These are phyloP conservation scores for Zeuzera pyrina DNA, from an alignment of 2,888 invertebrate species.

Conservation along the genomic window DNA sequence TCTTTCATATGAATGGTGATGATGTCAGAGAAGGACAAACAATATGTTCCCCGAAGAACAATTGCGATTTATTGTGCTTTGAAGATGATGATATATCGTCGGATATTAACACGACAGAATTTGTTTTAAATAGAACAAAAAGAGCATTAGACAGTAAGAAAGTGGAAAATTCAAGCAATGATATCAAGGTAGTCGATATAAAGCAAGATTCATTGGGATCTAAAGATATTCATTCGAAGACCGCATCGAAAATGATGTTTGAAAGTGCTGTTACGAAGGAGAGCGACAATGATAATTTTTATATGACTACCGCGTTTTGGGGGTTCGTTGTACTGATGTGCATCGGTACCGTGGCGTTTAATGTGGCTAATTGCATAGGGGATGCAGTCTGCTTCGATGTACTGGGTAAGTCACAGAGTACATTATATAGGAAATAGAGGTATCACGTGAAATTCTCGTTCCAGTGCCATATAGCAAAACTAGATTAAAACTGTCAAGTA, in stretches of 20 bases:
- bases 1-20: slow-evolving; percentile 42
- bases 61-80: slow-evolving; percentile 47
- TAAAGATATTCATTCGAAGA: slow-evolving; percentile 13
- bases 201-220: too few relatives aligned
- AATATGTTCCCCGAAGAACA: slow-evolving; percentile 34
- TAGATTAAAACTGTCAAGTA: too few relatives aligned
- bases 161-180: slow-evolving; percentile 9
- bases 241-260: slow-evolving; percentile 11
- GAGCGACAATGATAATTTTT: slow-evolving; percentile 42
- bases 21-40: slow-evolving; percentile 31
- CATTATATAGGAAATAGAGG: too few relatives aligned
- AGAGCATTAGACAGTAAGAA: too few relatives aligned
- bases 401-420: slow-evolving; percentile 79
- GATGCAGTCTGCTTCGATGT: slow-evolving; percentile 94
- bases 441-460: too few relatives aligned
- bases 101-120: too few relatives aligned
- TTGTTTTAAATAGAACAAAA: slow-evolving; percentile 19
- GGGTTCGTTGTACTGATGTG: slow-evolving; percentile 80
- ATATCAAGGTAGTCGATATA: slow-evolving; percentile 10
- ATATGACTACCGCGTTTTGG: slow-evolving; percentile 79
- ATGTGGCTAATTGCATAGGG: slow-evolving; percentile 88
- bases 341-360: slow-evolving; percentile 84
- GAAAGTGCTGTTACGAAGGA: slow-evolving; percentile 6
- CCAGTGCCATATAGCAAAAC: too few relatives aligned
- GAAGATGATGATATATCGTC: too few relatives aligned